Percentiles rank a stretch among this genome's conserved stretches.
phyloP scores from a whole-genome alignment of 1,140 invertebrate genomes.

The Hypothenemus hampei region DNA sequence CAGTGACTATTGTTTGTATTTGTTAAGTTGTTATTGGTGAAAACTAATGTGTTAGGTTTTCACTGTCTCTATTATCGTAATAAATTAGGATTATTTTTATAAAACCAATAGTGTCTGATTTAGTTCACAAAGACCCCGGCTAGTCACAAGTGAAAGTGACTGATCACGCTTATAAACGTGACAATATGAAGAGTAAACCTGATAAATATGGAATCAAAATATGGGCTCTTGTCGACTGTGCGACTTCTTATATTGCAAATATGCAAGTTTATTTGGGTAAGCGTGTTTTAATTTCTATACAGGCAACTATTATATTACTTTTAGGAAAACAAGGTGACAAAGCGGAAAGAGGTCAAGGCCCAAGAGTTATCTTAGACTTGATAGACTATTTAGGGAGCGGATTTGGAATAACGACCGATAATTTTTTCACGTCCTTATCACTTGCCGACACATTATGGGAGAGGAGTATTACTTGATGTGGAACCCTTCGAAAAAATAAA shows the following conservation, averaged over 20 bases:
- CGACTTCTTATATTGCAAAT: constrained; percentile 20
- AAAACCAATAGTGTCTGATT: no score
- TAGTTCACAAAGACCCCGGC: no score
- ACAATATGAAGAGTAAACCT: constrained; percentile 47
- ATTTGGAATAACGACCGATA: neutral
- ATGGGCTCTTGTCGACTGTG: constrained; percentile 4
- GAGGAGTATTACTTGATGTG: neutral
- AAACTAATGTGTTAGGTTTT: no score
- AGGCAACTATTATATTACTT: no score
- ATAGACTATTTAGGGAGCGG: neutral
- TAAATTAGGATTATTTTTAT: no score
- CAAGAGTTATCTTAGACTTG: neutral
- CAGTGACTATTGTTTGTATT: no score
- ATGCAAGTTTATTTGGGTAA: constrained; percentile 26
- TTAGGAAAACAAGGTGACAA: constrained; percentile 3
- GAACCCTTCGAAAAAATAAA: neutral
- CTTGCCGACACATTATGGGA: neutral
- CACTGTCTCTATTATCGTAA: no score
- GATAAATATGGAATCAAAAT: constrained; percentile 47
- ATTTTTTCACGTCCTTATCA: neutral
- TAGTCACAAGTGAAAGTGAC: no score
- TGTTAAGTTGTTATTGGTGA: no score
- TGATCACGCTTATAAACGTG: no score
- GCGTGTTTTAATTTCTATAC: no score
- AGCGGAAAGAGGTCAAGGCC: neutral